Conservation (phyloP, 2,113 vertebrate genomes). For the Forbesichthys papilliferus region DNA sequence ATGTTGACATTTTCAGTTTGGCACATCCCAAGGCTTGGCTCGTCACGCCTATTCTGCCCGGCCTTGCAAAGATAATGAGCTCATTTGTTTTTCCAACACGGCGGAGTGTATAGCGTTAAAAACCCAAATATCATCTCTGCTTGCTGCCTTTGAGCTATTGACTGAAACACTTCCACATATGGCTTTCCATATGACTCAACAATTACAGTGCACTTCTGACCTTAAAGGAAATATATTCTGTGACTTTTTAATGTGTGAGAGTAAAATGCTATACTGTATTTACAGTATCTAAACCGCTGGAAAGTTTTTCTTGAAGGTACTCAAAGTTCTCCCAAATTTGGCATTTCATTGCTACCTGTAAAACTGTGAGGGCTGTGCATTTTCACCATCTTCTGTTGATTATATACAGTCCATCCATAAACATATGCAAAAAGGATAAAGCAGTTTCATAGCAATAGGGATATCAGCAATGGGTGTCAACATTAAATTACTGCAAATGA, state of each 20-base stretch:
- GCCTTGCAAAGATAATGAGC: constrained; percentile 68
- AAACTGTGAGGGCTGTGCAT: too few species aligned
- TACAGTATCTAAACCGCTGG: too few species aligned
- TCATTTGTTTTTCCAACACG: constrained; percentile 62
- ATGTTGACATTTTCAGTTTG: constrained; percentile 72
- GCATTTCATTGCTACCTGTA: too few species aligned
- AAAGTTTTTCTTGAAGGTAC: too few species aligned
- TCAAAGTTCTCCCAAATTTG: too few species aligned
- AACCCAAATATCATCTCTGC: constrained; percentile 16
- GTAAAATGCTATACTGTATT: too few species aligned
- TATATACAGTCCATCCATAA: too few species aligned
- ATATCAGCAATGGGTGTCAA: background rate
- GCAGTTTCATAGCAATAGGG: background rate
- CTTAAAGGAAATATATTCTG: too few species aligned
- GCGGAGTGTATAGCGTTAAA: constrained; percentile 19
- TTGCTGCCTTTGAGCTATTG: constrained; percentile 1
- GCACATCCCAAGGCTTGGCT: constrained; percentile 62
- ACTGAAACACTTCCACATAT: constrained; percentile 10
- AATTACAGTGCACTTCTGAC: too few species aligned
- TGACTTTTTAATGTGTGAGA: too few species aligned
- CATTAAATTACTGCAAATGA: constrained; percentile 3
- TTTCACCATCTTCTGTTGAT: too few species aligned
- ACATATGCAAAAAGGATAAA: background rate
- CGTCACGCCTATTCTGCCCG: constrained; percentile 45
- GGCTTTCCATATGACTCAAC: too few species aligned